phyloP scores from a whole-genome alignment of 2,797 vertebrate species.

The Poecilia wingei region DNA sequence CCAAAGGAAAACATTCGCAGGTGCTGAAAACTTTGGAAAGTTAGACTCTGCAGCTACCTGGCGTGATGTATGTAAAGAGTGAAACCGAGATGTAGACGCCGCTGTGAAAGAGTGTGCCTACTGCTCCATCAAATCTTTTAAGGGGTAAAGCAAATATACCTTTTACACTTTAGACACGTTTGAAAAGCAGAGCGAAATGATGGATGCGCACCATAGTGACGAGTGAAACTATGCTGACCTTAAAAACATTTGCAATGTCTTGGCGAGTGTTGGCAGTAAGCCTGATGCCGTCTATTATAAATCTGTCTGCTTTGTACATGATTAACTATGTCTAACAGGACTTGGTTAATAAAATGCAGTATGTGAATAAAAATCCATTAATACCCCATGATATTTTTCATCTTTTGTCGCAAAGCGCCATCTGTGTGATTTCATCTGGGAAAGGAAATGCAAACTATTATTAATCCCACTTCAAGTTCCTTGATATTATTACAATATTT shows the following conservation, averaged over 20 bases:
- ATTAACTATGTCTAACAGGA: neutral
- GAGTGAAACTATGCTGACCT: conserved; percentile 25
- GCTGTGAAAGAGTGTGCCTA: conserved; percentile 31
- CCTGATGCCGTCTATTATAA: neutral
- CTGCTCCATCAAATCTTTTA: conserved; percentile 9
- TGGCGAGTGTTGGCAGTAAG: neutral
- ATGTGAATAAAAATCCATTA: neutral
- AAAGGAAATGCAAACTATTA: neutral
- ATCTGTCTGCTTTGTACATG: conserved; percentile 3
- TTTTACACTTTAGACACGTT: conserved; percentile 24
- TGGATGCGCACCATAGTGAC: conserved; percentile 14
- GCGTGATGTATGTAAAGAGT: conserved; percentile 36
- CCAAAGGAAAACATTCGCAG: conserved; percentile 10
- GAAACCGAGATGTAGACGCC: conserved; percentile 29
- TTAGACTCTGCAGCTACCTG: conserved; percentile 13
- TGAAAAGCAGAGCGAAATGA: conserved; percentile 21
- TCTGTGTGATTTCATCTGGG: neutral
- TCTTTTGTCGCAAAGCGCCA: neutral
- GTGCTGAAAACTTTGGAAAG: conserved; percentile 4
- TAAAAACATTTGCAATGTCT: conserved; percentile 18
- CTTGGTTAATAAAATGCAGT: neutral
- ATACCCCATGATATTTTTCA: neutral
- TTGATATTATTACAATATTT: neutral
- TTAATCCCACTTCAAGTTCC: neutral
- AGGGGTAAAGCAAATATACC: conserved; percentile 29